These are phyloP conservation scores for Carcharodon carcharias DNA, from an alignment of 2,797 vertebrate species.

Conservation along the genomic window DNA sequence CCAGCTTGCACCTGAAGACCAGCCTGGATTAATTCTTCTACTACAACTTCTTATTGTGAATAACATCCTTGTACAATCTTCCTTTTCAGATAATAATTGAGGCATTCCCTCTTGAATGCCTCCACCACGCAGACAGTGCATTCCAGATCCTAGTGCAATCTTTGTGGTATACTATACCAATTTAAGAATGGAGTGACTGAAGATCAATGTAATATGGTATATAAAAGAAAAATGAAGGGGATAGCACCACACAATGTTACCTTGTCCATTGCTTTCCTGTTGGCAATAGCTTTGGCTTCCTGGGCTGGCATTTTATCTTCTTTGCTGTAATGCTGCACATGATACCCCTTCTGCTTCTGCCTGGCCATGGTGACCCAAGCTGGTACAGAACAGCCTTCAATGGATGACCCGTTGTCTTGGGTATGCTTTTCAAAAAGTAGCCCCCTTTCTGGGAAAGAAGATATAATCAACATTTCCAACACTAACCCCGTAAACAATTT, in stretches of 20 bases:
- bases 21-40: no score
- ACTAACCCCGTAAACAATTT: background rate
- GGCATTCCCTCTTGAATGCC: no score
- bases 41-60: no score
- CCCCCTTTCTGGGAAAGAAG: conserved; percentile 57
- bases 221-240: background rate
- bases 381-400: conserved; percentile 52
- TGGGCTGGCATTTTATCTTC: conserved; percentile 54
- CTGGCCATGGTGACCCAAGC: conserved; percentile 80
- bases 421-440: conserved; percentile 41
- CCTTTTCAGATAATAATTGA: no score
- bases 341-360: conserved; percentile 72
- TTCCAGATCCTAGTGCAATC: background rate
- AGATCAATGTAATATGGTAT: background rate
- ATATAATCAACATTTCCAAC: background rate
- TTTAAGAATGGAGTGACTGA: background rate
- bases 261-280: conserved; percentile 49
- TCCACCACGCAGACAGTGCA: no score
- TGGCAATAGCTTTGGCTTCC: conserved; percentile 47
- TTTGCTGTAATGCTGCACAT: conserved; percentile 62
- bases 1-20: no score
- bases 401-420: conserved; percentile 45
- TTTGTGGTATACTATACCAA: background rate
- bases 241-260: conserved; percentile 40
- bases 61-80: no score